These are phyloP conservation scores for Gracilinanus agilis DNA, from an alignment of 2,113 vertebrate genomes.

Conservation along the genomic window DNA sequence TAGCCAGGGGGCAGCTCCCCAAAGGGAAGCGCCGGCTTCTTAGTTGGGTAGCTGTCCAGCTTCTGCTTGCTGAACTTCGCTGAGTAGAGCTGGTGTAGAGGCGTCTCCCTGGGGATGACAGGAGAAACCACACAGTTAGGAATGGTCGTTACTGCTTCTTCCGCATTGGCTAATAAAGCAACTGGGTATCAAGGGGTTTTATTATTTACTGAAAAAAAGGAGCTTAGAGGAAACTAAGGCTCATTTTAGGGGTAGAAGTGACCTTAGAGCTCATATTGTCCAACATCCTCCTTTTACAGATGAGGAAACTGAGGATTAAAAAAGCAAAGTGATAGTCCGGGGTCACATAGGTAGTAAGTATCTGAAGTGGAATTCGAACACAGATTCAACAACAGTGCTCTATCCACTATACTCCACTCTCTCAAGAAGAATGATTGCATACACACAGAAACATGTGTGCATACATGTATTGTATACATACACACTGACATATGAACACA, in stretches of 20 bases:
- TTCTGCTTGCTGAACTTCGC: constrained; percentile 86
- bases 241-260: too few species aligned
- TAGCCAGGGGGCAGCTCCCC: constrained; percentile 91
- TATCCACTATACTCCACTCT: neutral
- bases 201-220: neutral
- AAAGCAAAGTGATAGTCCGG: neutral
- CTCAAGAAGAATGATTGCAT: neutral
- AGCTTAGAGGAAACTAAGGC: neutral
- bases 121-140: constrained; percentile 14
- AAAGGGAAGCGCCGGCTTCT: constrained; percentile 84
- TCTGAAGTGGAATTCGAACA: neutral
- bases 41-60: constrained; percentile 86
- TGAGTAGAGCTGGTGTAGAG: constrained; percentile 93
- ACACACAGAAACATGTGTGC: too few species aligned
- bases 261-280: too few species aligned
- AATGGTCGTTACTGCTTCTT: neutral
- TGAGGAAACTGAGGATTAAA: neutral
- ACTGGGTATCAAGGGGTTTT: constrained; percentile 9
- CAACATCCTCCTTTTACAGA: too few species aligned
- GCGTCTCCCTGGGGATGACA: constrained; percentile 90
- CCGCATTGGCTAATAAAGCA: constrained; percentile 25
- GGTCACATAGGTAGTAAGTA: neutral
- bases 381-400: neutral
- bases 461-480: too few species aligned
- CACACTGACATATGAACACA: too few species aligned